Base-by-base conservation (phyloP, 2,113 vertebrate genomes). In the Pongo abelii region DNA sequence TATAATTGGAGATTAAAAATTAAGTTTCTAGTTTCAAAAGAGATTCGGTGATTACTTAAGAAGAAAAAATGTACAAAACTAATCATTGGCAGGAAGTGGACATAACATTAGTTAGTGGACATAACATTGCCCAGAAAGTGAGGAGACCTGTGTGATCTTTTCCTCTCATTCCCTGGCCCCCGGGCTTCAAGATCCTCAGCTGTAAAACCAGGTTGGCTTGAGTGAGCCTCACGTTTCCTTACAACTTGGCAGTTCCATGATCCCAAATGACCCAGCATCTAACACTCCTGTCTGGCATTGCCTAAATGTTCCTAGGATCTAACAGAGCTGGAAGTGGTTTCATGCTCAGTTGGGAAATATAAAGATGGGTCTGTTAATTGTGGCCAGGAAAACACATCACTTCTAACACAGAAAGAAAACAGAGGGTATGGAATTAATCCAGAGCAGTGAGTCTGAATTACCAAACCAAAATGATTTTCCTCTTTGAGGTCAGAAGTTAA, bases 361-460 rank as follows among this genome's bases (percentile, higher is more conserved):
- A 98, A 97, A 96, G 10, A 69, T 57, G 78, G 8, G 84, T 89
- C 88, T 97, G 57, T 92, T 92, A 5, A 32, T 40, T 70, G 78
- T 22, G 78, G 78, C 46, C 40, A 67, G 85, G 83, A 89, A 93
- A 84, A 72, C 48, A 74, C 13, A 95, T 79, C 84, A 40, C 23
- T 92, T 86, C 32, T 57, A 43, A 84, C 70, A 78, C 35, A 94
- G 80, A 95, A 78, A 85, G 27, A 59, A 94, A 70, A 38, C 61
- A 27, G 30, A 93, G 67, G 25, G n/a, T 85, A 38, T 96, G 57
- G 52, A 91, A 38, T 10, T 30, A 52, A 79, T 55, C 75, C 81
- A n/a, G 59, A 86, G 59, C 35, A 69, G 13, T 14, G 27, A 89
- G 80, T 87, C 70, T 93, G 6, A 87, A 38, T 75, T 1, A 1